A percentile compares a stretch with the other conserved stretches of the same genome.
phyloP scores from a whole-genome alignment of 2,888 invertebrate genomes.

The Hecatera dysodea region DNA sequence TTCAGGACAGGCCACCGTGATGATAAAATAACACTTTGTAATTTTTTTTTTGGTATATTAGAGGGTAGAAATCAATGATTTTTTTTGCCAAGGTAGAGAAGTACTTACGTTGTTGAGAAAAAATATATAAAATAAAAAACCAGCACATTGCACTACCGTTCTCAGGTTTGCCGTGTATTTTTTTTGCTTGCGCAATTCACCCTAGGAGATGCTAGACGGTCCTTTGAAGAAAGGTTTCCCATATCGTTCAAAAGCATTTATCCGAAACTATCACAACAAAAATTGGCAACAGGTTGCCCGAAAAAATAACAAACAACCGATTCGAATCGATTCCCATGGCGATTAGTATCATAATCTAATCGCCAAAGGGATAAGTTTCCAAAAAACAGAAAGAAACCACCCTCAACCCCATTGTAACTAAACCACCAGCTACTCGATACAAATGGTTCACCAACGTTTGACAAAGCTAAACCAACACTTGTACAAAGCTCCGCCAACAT shows the following conservation, averaged over 20 bases:
- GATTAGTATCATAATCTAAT: conserved; percentile 52
- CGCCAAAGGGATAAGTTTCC: conserved; percentile 54
- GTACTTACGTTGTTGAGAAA: too few species aligned
- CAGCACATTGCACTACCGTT: too few species aligned
- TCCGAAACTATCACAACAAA: background rate
- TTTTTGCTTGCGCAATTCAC: too few species aligned
- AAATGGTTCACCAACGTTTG: conserved; percentile 44
- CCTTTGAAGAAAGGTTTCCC: background rate
- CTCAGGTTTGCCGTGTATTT: too few species aligned
- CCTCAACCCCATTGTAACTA: conserved; percentile 48
- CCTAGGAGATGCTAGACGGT: too few species aligned
- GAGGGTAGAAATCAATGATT: too few species aligned
- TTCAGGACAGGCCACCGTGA: too few species aligned
- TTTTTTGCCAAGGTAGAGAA: too few species aligned
- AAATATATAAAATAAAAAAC: too few species aligned
- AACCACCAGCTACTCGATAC: conserved; percentile 61
- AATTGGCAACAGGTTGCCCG: conserved; percentile 41
- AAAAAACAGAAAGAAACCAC: conserved; percentile 45
- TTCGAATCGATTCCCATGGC: conserved; percentile 47
- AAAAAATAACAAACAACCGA: conserved; percentile 3
- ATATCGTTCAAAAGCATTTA: background rate
- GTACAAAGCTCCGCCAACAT: conserved; percentile 37
- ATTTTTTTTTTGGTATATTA: too few species aligned
- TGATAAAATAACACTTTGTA: too few species aligned
- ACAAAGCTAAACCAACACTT: conserved; percentile 58